A percentile compares a stretch with the other conserved stretches of the same genome.
Evolutionary conservation across 2,888 invertebrate species (phyloP).

Genomic region (Meteorus colon): DNA sequence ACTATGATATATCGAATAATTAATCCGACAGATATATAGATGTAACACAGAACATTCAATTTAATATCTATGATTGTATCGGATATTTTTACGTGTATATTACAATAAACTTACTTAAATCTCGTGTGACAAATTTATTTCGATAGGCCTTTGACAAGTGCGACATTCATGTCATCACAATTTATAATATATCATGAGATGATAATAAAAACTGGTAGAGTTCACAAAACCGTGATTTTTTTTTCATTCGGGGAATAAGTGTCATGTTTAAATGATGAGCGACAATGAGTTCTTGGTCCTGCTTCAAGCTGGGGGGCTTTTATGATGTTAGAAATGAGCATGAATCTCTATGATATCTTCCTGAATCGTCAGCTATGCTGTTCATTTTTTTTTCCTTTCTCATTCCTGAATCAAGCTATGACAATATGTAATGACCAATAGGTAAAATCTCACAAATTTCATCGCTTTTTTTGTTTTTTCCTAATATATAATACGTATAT

Average conservation of each 20-base stretch:
- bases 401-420: neutral
- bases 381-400: neutral
- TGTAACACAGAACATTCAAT: neutral
- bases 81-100: neutral
- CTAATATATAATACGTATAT: constrained; percentile 50
- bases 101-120: constrained; percentile 15
- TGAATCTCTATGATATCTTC: too few species aligned
- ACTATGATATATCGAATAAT: neutral
- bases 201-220: neutral
- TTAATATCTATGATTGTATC: constrained; percentile 10
- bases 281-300: neutral
- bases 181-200: neutral
- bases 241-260: neutral
- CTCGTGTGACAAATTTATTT: neutral
- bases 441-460: neutral
- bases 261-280: neutral
- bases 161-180: constrained; percentile 2
- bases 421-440: neutral
- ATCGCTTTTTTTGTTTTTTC: neutral
- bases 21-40: neutral
- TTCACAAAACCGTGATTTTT: neutral
- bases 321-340: too few species aligned
- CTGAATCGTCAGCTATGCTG: too few species aligned
- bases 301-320: neutral
- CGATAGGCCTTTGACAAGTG: constrained; percentile 1